Evolutionary conservation across 2,797 vertebrate genomes (phyloP), one percentile per base, ranked within the genome.

Genomic region (Aldrovandia affinis): DNA sequence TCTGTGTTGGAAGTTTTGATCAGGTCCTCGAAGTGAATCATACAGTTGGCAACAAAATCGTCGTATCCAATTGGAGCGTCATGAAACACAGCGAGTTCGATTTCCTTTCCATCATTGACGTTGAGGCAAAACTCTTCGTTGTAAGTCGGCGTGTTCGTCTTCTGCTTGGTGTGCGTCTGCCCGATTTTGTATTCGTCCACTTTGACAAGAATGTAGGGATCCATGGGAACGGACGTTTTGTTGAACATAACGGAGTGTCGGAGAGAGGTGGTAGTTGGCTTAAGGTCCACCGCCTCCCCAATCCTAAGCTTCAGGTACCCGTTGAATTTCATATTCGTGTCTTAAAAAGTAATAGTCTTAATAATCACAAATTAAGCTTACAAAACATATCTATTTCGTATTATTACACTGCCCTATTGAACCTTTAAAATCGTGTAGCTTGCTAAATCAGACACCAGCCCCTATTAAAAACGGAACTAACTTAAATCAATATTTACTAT

Each of bases 31-130:
- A 99, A 98, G 83, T 93, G 95, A 85, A 99, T 91, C 59, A 92
- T 96, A 91, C 98, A 99, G 93, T 99, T 98, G 86, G 98, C 98
- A 90, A 99, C 98, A 12, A 99, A 99, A 94, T 99, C 97, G 80
- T 99, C 98, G 65, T 99, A 99, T 25, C 98, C 98, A 68, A 99
- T 96, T 0, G 97, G 97, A 10, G 98, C 97, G 87, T 98, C 98
- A 78, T 99, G 97, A 90, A 99, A 99, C 3, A 99, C 97, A 0
- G 97, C 96, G 88, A 99, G 88, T 92, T 99, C 98, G n/a, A 99
- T 92, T 79, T 95, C 96, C 0, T 90, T 94, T 1, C 96, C 98
- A 59, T 97, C 91, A 73, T 88, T 96, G 55, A 99, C 97, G 42
- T 95, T 95, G 44, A 96, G 91, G 44, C 94, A 94, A 93, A 99